phyloP scores from a whole-genome alignment of 2,888 invertebrate species.

The Ophion slaviceki region DNA sequence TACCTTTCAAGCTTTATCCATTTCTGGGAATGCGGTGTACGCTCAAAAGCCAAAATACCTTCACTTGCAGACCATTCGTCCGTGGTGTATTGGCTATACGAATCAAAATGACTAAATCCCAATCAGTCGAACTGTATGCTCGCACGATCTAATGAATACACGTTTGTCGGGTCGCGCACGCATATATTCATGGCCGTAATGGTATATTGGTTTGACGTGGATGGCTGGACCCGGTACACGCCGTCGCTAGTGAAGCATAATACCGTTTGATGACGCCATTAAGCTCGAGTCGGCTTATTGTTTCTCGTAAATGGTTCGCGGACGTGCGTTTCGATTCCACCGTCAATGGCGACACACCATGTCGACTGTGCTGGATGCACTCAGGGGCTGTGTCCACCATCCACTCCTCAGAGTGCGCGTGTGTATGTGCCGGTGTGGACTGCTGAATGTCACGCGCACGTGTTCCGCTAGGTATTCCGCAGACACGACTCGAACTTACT shows the following conservation, averaged over 20 bases:
- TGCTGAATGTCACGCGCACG: constrained; percentile 49
- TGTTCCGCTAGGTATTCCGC: constrained; percentile 38
- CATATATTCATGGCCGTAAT: constrained; percentile 18
- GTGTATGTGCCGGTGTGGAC: constrained; percentile 18
- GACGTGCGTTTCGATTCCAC: constrained; percentile 57
- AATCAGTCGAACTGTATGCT: constrained; percentile 16
- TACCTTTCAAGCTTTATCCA: not conserved
- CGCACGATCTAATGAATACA: constrained; percentile 16
- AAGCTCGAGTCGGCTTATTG: constrained; percentile 76
- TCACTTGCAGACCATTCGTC: not conserved
- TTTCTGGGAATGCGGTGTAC: not conserved
- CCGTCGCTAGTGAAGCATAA: constrained; percentile 69
- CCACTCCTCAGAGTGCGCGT: constrained; percentile 12
- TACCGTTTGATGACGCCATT: constrained; percentile 78
- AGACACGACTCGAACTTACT: constrained; percentile 48
- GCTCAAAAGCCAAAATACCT: not conserved
- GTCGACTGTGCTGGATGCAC: constrained; percentile 29
- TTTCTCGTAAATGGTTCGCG: constrained; percentile 78
- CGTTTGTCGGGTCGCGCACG: constrained; percentile 10
- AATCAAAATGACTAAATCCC: constrained; percentile 22
- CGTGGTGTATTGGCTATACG: constrained; percentile 18
- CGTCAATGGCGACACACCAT: constrained; percentile 31
- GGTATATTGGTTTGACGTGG: constrained; percentile 38
- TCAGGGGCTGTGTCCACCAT: constrained; percentile 10
- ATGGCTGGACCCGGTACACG: constrained; percentile 32